Base-by-base conservation (phyloP, 2,797 vertebrate genomes). In the Rousettus madagascariensis region DNA sequence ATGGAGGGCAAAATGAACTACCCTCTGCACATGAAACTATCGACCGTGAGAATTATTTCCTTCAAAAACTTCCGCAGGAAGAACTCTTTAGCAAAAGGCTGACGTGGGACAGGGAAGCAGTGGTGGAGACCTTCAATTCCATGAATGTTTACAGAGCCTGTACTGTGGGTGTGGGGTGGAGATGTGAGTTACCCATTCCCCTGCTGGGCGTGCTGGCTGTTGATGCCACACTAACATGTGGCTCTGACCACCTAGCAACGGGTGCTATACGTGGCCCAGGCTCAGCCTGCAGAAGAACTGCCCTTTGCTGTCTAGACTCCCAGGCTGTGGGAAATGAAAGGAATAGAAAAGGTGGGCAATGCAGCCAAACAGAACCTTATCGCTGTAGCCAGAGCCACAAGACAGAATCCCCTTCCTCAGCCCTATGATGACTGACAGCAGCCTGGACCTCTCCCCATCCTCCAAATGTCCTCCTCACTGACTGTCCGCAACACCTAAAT, bases 1-100 rank as follows among this genome's bases (percentile, higher is more conserved):
- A 49, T 6, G n/a, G 12, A 57, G 2, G 24, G 61, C 95, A 96
- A 85, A 86, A 95, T 57, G 77, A 97, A 91, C 87, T 69, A 87
- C 72, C 84, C 82, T 43, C 63, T 91, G 22, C 55, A 59, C 87
- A 65, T 92, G 69, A 90, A 78, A 74, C 19, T 0, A n/a, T 41
- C 63, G 28, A 55, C 91, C 86, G 30, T 30, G 72, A 79, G 66
- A 95, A 38, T 36, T 61, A 5, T 92, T 95, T 41, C 86, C 95
- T 97, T 71, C 49, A 30, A 36, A 95, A 97, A 96, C 80, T 96
- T 92, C 96, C 6, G 7, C 86, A 82, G 86, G 0, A 0, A 88
- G 68, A 86, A 9, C 41, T 90, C 93, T 95, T 51, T 80, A 43
- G 65, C 84, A 92, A 61, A 74, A 53, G 15, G 30, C 65, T 49